phyloP scores from a whole-genome alignment of 2,113 vertebrate species.

The Cololabis saira region DNA sequence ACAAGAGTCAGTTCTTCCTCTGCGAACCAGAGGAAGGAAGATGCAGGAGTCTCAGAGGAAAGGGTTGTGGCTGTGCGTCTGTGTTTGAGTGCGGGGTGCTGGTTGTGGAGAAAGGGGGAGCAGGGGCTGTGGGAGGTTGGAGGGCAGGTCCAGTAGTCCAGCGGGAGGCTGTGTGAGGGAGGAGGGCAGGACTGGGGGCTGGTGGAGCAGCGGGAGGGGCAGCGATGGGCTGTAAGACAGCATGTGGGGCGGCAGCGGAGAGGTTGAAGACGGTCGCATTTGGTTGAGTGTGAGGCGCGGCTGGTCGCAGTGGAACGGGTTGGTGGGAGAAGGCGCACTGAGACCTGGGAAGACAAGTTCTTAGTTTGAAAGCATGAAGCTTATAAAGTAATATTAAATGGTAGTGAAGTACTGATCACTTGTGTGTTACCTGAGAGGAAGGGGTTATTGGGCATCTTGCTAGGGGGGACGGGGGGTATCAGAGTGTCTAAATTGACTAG shows the following conservation, averaged over 20 bases:
- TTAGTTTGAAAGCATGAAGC: neutral
- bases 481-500: conserved; percentile 93
- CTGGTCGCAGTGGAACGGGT: conserved; percentile 91
- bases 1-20: conserved; percentile 24
- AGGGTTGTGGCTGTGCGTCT: conserved; percentile 83
- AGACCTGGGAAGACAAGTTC: conserved; percentile 79
- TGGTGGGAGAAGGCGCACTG: conserved; percentile 88
- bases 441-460: conserved; percentile 88
- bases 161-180: conserved; percentile 85
- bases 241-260: conserved; percentile 80
- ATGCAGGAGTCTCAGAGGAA: conserved; percentile 64
- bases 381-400: neutral
- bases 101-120: conserved; percentile 83
- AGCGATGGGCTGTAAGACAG: conserved; percentile 90
- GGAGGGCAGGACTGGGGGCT: conserved; percentile 81
- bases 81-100: conserved; percentile 58
- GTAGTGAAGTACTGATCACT: neutral
- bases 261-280: conserved; percentile 88
- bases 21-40: conserved; percentile 17
- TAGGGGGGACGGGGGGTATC: conserved; percentile 78
- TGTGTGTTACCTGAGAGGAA: conserved; percentile 87
- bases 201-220: conserved; percentile 87
- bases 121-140: conserved; percentile 86
- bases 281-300: conserved; percentile 91
- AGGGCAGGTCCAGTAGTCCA: conserved; percentile 79